phyloP scores from a whole-genome alignment of 2,797 vertebrate genomes.

The Acanthurus leucopareius region DNA sequence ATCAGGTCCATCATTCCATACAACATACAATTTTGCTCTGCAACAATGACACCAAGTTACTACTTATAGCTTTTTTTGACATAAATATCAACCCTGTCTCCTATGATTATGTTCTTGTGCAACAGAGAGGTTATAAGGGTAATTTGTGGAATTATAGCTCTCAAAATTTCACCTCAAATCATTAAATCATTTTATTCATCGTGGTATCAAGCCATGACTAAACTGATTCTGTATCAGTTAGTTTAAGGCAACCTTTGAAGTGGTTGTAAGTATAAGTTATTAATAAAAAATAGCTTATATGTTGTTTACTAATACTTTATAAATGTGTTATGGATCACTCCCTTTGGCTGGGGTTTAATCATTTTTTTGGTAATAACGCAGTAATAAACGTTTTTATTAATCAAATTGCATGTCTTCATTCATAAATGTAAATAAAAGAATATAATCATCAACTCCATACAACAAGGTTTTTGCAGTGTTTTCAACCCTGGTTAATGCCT shows the following conservation, averaged over 20 bases:
- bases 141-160: too few species aligned
- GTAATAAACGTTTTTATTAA: neutral
- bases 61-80: neutral
- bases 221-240: neutral
- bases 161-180: too few species aligned
- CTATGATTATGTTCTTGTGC: neutral
- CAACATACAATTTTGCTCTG: neutral
- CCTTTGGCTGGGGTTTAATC: too few species aligned
- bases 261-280: neutral
- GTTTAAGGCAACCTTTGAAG: too few species aligned
- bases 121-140: neutral
- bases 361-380: neutral
- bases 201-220: neutral
- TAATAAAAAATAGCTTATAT: neutral
- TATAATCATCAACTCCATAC: too few species aligned
- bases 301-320: neutral
- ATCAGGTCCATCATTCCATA: neutral
- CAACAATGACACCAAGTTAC: neutral
- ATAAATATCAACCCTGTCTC: neutral
- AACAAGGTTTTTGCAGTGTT: too few species aligned
- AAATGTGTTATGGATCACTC: neutral
- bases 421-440: too few species aligned
- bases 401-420: neutral
- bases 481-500: too few species aligned
- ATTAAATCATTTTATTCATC: too few species aligned